Evolutionary conservation across 2,797 vertebrate genomes (phyloP).

Genomic region (Gymnoscopelus microlampas): DNA sequence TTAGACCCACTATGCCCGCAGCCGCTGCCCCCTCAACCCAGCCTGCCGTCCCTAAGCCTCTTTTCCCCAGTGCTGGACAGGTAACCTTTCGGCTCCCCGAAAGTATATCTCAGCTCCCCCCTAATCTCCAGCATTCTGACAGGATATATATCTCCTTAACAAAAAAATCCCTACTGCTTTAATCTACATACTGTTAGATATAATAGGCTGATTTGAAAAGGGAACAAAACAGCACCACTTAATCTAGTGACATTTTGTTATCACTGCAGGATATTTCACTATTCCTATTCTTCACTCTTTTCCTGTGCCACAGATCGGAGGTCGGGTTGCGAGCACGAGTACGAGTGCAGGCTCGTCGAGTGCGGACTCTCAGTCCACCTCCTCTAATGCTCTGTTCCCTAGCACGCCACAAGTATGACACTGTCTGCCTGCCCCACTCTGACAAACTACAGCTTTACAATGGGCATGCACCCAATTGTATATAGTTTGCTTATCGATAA

Average conservation of each 20-base stretch:
- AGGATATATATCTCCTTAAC: not conserved
- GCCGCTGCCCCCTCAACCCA: constrained; percentile 77
- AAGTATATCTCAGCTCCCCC: not conserved
- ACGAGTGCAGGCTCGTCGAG: constrained; percentile 86
- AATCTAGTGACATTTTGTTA: constrained; percentile 60
- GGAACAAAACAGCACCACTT: not conserved
- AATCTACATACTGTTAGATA: too few relatives aligned
- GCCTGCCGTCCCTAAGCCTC: constrained; percentile 88
- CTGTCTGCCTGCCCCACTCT: constrained; percentile 38
- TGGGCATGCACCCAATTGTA: constrained; percentile 48
- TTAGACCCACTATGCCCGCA: constrained; percentile 75
- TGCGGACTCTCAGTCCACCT: constrained; percentile 91
- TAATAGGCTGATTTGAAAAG: not conserved
- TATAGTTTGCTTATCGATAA: constrained; percentile 39
- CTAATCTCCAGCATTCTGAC: not conserved
- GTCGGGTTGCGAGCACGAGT: constrained; percentile 89
- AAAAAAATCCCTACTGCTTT: not conserved
- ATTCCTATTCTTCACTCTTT: constrained; percentile 86
- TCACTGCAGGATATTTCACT: constrained; percentile 67
- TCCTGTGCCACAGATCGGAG: constrained; percentile 94
- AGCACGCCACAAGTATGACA: constrained; percentile 92
- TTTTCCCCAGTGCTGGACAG: constrained; percentile 94
- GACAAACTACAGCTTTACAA: constrained; percentile 76
- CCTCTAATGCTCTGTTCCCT: constrained; percentile 94
- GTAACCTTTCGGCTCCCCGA: constrained; percentile 65